phyloP scores from a whole-genome alignment of 2,888 invertebrate genomes.

The Brachyopa scutellaris region DNA sequence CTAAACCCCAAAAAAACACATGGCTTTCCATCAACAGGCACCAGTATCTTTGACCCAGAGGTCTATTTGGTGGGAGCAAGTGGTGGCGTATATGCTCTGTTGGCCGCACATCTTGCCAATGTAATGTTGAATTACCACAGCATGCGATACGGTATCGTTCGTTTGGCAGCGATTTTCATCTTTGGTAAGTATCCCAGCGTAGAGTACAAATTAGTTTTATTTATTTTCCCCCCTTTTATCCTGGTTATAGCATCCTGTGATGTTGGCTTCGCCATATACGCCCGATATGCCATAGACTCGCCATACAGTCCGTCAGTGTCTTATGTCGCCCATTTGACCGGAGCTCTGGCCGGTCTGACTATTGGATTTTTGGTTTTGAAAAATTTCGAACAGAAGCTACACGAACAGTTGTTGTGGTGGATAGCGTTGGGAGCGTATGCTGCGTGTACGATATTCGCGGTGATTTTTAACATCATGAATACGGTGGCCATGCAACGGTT shows the following conservation, averaged over 20 bases:
- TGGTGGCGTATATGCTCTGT: constrained; percentile 97
- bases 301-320: constrained; percentile 88
- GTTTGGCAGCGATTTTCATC: constrained; percentile 94
- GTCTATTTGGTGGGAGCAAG: constrained; percentile 98
- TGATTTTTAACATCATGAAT: constrained; percentile 95
- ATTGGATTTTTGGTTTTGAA: constrained; percentile 96
- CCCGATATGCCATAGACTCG: constrained; percentile 89
- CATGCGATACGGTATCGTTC: constrained; percentile 96
- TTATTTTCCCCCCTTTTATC: constrained; percentile 50
- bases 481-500: constrained; percentile 81
- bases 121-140: constrained; percentile 97
- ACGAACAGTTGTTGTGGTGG: constrained; percentile 98
- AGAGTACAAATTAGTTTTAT: constrained; percentile 55
- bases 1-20: constrained; percentile 6
- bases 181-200: constrained; percentile 86
- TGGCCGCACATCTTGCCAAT: constrained; percentile 98
- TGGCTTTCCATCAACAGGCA: constrained; percentile 84
- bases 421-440: constrained; percentile 96
- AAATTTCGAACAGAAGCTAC: constrained; percentile 97
- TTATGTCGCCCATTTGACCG: constrained; percentile 97
- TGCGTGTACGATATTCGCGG: constrained; percentile 95
- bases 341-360: constrained; percentile 96
- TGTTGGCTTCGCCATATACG: constrained; percentile 97
- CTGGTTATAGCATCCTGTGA: constrained; percentile 89
- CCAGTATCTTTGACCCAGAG: constrained; percentile 96